Conservation (phyloP, 2,888 invertebrate genomes). For the Eulithis testata region DNA sequence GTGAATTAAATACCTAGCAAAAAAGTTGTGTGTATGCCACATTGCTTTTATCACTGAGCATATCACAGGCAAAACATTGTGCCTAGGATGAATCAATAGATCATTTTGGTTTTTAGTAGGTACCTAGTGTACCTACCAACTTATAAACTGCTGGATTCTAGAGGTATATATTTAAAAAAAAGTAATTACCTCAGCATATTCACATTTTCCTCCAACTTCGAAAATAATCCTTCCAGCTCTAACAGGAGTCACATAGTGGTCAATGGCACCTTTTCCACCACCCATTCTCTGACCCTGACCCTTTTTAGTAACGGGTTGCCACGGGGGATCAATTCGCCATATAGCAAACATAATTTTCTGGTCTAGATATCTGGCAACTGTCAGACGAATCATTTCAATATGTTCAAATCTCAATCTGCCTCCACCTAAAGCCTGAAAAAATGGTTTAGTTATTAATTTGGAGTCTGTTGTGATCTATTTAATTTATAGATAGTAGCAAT, state of each 20-base stretch:
- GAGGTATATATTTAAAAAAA: not conserved
- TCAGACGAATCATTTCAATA: constrained; percentile 94
- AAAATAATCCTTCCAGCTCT: constrained; percentile 95
- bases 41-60: too few species aligned
- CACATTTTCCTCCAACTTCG: constrained; percentile 96
- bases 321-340: constrained; percentile 97
- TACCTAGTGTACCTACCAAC: too few species aligned
- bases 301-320: constrained; percentile 97
- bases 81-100: too few species aligned
- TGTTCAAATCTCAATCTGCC: constrained; percentile 92
- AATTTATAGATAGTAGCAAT: too few species aligned
- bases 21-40: too few species aligned
- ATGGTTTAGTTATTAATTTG: too few species aligned
- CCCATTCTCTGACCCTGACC: constrained; percentile 97
- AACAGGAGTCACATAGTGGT: constrained; percentile 97
- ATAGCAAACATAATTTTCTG: constrained; percentile 94
- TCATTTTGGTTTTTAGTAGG: not conserved
- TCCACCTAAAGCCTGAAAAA: constrained; percentile 90
- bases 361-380: constrained; percentile 91
- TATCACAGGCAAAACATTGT: too few species aligned
- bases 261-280: constrained; percentile 97
- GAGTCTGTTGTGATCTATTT: too few species aligned
- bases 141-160: not conserved
- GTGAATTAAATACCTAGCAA: too few species aligned
- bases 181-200: constrained; percentile 90